phyloP scores from a whole-genome alignment of 2,797 vertebrate genomes.

The Onychomys torridus region DNA sequence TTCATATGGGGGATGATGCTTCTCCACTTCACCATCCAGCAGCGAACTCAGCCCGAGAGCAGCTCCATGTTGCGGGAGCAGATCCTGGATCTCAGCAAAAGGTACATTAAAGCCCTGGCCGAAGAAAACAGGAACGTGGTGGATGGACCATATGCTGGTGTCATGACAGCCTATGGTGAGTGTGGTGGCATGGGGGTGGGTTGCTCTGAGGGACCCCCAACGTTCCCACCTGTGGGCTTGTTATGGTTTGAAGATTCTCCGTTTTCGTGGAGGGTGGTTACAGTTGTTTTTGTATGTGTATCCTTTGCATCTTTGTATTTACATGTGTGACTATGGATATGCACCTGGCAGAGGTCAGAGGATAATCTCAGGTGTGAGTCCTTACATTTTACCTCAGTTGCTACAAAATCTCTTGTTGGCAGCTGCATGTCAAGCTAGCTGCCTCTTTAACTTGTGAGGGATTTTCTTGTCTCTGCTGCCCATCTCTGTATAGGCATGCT shows the following conservation, averaged over 20 bases:
- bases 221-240: not conserved
- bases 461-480: not conserved
- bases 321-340: not conserved
- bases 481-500: not conserved
- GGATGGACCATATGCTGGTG: slow-evolving; percentile 98
- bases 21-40: slow-evolving; percentile 99
- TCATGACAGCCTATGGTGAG: slow-evolving; percentile 99
- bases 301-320: not conserved
- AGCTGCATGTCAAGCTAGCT: not conserved
- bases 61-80: slow-evolving; percentile 97
- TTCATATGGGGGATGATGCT: slow-evolving; percentile 99
- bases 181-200: not conserved
- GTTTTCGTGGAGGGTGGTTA: not conserved
- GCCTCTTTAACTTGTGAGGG: not conserved
- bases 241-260: not conserved
- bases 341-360: no score
- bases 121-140: slow-evolving; percentile 98
- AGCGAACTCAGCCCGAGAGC: slow-evolving; percentile 96
- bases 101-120: slow-evolving; percentile 98
- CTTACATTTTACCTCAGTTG: not conserved
- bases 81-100: slow-evolving; percentile 99
- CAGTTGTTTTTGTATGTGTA: not conserved
- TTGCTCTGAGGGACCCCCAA: not conserved
- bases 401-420: not conserved
- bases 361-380: not conserved